phyloP scores from a whole-genome alignment of 1,140 invertebrate species.

The Scaptomyza hsui region DNA sequence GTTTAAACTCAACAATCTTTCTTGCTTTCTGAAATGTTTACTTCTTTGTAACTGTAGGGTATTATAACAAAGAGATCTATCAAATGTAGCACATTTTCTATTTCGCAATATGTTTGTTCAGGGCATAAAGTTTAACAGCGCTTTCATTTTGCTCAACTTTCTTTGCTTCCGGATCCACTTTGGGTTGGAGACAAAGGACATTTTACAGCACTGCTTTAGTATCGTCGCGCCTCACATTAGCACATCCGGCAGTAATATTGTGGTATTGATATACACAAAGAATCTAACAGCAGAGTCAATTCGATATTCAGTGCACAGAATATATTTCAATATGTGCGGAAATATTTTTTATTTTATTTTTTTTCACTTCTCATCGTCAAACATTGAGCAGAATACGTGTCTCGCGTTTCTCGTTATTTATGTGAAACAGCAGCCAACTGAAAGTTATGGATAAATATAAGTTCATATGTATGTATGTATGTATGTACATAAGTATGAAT shows the following conservation, averaged over 20 bases:
- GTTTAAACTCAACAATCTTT: too few relatives aligned
- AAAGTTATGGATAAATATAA: conserved; percentile 52
- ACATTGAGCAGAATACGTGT: conserved; percentile 55
- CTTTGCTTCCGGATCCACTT: background rate
- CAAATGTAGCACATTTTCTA: background rate
- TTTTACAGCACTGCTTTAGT: conserved; percentile 26
- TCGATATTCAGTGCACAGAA: conserved; percentile 67
- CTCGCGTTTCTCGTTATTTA: conserved; percentile 56
- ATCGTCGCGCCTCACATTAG: conserved; percentile 27
- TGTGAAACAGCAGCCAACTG: conserved; percentile 53
- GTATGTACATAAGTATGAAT: conserved; percentile 2
- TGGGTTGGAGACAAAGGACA: conserved; percentile 34
- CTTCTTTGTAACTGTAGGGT: too few relatives aligned
- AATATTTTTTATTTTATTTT: conserved; percentile 40
- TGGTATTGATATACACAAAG: conserved; percentile 23
- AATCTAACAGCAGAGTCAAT: conserved; percentile 39
- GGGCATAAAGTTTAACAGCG: conserved; percentile 10
- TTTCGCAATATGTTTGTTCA: background rate
- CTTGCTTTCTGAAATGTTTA: too few relatives aligned
- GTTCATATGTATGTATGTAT: background rate
- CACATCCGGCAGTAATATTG: conserved; percentile 38
- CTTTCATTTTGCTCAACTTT: background rate
- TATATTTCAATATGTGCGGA: conserved; percentile 60
- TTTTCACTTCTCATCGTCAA: conserved; percentile 71
- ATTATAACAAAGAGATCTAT: background rate